Evolutionary conservation across 2,113 vertebrate genomes (phyloP), one percentile per base, ranked within the genome.

Genomic region (Daphoenositta chrysoptera): DNA sequence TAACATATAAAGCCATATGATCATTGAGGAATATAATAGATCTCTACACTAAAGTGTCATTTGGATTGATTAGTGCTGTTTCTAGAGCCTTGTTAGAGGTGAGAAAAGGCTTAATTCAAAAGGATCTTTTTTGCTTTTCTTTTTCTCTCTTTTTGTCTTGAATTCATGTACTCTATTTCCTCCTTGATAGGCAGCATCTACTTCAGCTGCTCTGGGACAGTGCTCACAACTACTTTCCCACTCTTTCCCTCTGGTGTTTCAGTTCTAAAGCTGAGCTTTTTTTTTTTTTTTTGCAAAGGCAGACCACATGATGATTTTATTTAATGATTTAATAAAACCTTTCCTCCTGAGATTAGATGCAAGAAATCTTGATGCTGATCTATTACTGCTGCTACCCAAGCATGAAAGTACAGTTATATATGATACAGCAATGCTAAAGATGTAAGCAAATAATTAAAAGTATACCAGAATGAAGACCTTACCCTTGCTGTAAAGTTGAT

Each of bases 1-100:
- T 95, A 97, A 97, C 96, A 92, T 94, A 97, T 92, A 97, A 97
- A 97, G 95, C 94, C 86, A 96, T 96, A 96, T 91, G 92, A 97
- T 97, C 83, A 23, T 81, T 93, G 91, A 96, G 93, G 92, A 97
- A 94, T 89, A 73, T 97, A 97, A 96, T 97, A 93, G 96, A 87
- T 96, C 94, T 97, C 68, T 54, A 80, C 73, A 96, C 51, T 91
- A 50, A 94, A 92, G 70, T 93, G 96, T 97, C 95, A 96, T 89
- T 92, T 94, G 95, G 88, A 97, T 97, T 98, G 96, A 97, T 96
- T 96, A 89, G 89, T 79, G 50, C 88, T 91, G 66, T 89, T 97
- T 94, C 93, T 75, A 81, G 80, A 93, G 86, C 71, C 93, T 96
- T 97, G 88, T 94, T 92, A 96, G 97, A 96, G 39, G 93, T 92